A percentile compares a stretch with the other conserved stretches of the same genome.
These are phyloP conservation scores for Petrocephalus schoutedeni DNA, from an alignment of 2,797 vertebrate species.

Conservation along the genomic window DNA sequence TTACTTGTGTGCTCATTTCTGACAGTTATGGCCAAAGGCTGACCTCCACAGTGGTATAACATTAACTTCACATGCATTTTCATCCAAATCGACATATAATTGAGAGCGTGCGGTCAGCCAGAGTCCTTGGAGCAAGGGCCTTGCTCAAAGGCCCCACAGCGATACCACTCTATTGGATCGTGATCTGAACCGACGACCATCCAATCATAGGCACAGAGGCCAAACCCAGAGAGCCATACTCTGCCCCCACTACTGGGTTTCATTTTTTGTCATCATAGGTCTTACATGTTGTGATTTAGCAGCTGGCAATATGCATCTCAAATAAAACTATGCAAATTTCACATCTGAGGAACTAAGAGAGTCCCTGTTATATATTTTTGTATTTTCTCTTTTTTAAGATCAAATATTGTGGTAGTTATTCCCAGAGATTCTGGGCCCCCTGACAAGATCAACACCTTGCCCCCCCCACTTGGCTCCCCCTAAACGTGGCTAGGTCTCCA, in stretches of 20 bases:
- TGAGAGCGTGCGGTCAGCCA: not conserved
- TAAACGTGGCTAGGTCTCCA: not conserved
- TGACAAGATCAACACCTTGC: not conserved
- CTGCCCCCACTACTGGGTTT: not conserved
- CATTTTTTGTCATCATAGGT: not conserved
- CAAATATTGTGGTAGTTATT: not conserved
- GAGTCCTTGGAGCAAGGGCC: not conserved
- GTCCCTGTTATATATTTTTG: not conserved
- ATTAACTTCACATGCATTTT: not conserved
- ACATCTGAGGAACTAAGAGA: not conserved
- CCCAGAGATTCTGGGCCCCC: not conserved
- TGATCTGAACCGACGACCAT: not conserved
- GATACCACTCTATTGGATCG: not conserved
- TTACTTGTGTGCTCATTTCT: not conserved
- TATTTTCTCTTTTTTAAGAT: not conserved
- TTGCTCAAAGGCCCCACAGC: not conserved
- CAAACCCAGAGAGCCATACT: not conserved
- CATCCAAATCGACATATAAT: not conserved
- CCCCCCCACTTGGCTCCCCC: not conserved
- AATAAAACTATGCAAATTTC: not conserved
- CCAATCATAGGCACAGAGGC: not conserved
- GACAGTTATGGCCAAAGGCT: not conserved
- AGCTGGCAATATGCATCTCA: not conserved
- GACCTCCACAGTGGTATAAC: not conserved
- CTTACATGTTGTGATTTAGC: not conserved